phyloP scores from a whole-genome alignment of 2,888 invertebrate species.

The Scaptodrosophila latifasciaeformis region DNA sequence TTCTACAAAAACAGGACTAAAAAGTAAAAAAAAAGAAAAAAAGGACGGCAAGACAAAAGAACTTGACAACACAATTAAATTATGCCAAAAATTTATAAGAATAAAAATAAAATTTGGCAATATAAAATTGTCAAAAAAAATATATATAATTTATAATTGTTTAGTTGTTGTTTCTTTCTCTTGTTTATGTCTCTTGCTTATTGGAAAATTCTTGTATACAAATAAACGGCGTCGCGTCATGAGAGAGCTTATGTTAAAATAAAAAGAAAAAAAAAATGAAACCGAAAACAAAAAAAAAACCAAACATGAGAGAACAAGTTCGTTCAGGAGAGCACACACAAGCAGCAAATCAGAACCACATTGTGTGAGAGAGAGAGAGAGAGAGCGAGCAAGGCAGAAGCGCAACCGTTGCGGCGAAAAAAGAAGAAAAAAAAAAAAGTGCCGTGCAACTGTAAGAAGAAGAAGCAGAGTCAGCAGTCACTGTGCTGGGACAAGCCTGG shows the following conservation, averaged over 20 bases:
- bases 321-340: neutral
- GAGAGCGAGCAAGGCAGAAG: constrained; percentile 4
- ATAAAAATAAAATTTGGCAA: constrained; percentile 40
- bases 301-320: no score
- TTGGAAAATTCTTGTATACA: constrained; percentile 61
- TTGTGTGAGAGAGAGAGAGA: constrained; percentile 13
- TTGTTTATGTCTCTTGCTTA: no score
- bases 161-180: no score
- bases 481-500: no score
- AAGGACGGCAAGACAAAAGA: constrained; percentile 12
- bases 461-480: constrained; percentile 41
- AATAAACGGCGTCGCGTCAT: constrained; percentile 33
- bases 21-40: constrained; percentile 33
- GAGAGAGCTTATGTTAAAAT: neutral
- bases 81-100: constrained; percentile 14
- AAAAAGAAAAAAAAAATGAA: neutral
- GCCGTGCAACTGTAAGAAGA: constrained; percentile 42
- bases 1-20: constrained; percentile 52
- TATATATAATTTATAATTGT: no score
- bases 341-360: constrained; percentile 10
- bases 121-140: neutral
- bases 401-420: neutral
- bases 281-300: neutral
- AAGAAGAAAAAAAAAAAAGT: constrained; percentile 33
- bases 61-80: neutral